Percentiles rank a stretch among this genome's conserved stretches.
These are phyloP conservation scores for Mythimna pallens DNA, from an alignment of 2,888 invertebrate species.

Conservation along the genomic window DNA sequence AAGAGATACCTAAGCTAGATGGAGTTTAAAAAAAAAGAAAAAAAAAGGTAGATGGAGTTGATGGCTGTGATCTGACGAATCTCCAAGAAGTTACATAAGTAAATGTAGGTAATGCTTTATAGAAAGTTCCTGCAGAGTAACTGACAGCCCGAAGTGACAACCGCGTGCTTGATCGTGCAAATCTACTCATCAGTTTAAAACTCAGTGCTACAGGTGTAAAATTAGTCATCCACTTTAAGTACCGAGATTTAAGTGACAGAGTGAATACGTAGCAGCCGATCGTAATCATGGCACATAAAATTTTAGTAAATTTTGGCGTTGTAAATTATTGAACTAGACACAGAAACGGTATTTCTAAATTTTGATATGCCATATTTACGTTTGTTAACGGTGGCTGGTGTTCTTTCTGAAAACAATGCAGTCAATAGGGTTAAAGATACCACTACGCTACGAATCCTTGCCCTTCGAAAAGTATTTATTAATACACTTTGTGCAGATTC, in stretches of 20 bases:
- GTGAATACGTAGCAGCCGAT: too few relatives aligned
- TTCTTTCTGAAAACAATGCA: not conserved
- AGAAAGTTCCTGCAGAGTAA: not conserved
- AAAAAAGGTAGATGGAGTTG: too few relatives aligned
- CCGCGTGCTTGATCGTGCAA: not conserved
- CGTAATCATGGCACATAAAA: not conserved
- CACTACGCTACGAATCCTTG: conserved; percentile 1
- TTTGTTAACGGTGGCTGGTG: too few relatives aligned
- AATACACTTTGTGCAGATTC: not conserved
- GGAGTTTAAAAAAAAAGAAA: too few relatives aligned
- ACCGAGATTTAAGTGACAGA: not conserved
- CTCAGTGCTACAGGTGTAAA: fast-evolving
- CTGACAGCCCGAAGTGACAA: not conserved
- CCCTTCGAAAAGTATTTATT: not conserved
- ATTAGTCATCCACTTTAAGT: fast-evolving
- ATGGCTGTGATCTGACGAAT: not conserved
- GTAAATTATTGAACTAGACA: too few relatives aligned
- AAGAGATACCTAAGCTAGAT: not conserved
- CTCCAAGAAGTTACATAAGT: not conserved
- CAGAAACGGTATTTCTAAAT: not conserved
- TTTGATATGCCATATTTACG: not conserved
- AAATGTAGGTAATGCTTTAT: too few relatives aligned
- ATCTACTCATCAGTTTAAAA: not conserved
- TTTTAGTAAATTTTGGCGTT: too few relatives aligned
- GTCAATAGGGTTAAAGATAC: not conserved